These are phyloP conservation scores for Siderastrea radians DNA, from an alignment of 92 coral and sea anemone genomes.

Conservation along the genomic window DNA sequence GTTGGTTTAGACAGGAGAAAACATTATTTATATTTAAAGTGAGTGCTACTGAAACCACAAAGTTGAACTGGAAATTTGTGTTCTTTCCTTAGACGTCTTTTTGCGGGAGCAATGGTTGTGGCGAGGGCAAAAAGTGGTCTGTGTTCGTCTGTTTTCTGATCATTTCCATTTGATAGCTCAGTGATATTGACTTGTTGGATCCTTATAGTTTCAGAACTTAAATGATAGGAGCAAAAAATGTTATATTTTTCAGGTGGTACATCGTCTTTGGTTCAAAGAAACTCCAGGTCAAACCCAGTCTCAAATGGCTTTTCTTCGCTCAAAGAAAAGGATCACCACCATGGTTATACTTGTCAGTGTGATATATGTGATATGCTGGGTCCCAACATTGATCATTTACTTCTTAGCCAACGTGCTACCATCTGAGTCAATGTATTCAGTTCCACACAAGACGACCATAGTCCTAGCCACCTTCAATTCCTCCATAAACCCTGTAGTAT, in stretches of 20 bases:
- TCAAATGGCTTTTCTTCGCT: constrained; percentile 25
- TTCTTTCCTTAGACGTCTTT: too few relatives aligned
- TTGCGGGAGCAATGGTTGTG: too few relatives aligned
- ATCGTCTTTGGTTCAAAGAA: constrained; percentile 27
- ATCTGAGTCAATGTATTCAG: constrained; percentile 40
- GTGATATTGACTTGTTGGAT: too few relatives aligned
- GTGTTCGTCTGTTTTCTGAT: too few relatives aligned
- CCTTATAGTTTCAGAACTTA: too few relatives aligned
- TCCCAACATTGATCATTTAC: constrained; percentile 36
- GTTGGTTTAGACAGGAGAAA: too few relatives aligned
- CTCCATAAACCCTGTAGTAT: constrained; percentile 33
- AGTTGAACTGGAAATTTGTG: too few relatives aligned
- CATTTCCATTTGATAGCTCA: too few relatives aligned
- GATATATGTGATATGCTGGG: constrained; percentile 44
- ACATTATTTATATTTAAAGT: too few relatives aligned
- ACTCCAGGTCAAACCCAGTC: neutral
- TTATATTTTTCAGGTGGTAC: constrained; percentile 22
- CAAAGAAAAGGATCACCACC: constrained; percentile 28
- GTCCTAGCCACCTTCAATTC: constrained; percentile 40
- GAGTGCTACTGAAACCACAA: too few relatives aligned
- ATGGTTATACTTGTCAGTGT: constrained; percentile 22
- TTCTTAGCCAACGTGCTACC: constrained; percentile 41
- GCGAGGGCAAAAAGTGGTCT: too few relatives aligned
- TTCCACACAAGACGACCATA: constrained; percentile 35
- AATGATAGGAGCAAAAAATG: neutral